Evolutionary conservation across 2,888 invertebrate species (phyloP), one percentile per base, ranked within the genome.

Genomic region (Helleia helle): DNA sequence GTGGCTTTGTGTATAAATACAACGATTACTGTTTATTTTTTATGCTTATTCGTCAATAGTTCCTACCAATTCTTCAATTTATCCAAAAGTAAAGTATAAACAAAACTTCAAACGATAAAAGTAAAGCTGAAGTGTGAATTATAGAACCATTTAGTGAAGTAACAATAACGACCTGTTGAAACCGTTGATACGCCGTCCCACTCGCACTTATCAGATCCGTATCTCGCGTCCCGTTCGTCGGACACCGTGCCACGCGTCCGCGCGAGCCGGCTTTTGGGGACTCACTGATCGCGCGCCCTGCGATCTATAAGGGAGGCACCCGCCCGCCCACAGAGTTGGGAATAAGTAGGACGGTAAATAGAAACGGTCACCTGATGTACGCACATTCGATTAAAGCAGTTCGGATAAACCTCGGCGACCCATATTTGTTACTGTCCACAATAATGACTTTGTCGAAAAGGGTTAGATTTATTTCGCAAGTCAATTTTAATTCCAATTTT

Each of bases 91-190:
- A 30, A 14, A 17, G 3, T 8, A 5, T 27, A n/a, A 27, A 22
- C 31, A 40, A 46, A 44, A 46, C 42, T 50, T 44, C 38, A 30
- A 46, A 42, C 40, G 26, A 45, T 49, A 47, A 49, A 49, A 46
- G 44, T 47, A 43, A 51, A 40, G 46, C 49, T 44, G 61, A 67
- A 67, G 65, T 65, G 66, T 59, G 63, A 76, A 76, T 71, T 69
- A 76, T 69, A 76, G 71, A 77, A 72, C 76, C 73, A 75, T 75
- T 80, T 71, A 77, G 69, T 70, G 58, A 65, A 42, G 71, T 72
- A 71, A 73, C 74, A 74, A 72, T 79, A 80, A 77, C 76, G 81
- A 83, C 83, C 83, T 83, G 83, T 81, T 83, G 83, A 81, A 75
- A 76, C 66, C 59, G 67, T 62, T 57, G 59, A 55, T 46, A 58